Evolutionary conservation across 2,113 vertebrate genomes (phyloP).

Genomic region (Blennius ocellaris): DNA sequence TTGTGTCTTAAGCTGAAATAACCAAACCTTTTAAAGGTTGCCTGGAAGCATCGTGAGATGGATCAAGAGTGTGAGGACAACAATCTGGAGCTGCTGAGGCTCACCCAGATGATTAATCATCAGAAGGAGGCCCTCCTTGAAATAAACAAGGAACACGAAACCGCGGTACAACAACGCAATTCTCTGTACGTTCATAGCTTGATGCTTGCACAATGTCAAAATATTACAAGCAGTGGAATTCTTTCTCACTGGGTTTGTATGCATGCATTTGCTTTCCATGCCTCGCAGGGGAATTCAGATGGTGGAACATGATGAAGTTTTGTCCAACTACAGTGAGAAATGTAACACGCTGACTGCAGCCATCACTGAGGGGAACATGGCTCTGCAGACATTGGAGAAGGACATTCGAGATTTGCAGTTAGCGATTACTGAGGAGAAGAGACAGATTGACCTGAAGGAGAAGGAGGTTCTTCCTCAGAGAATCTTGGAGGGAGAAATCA

Average conservation of each 20-base stretch:
- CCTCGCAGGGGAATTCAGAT: constrained; percentile 86
- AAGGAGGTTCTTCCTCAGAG: constrained; percentile 79
- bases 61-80: constrained; percentile 83
- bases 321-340: constrained; percentile 88
- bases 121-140: constrained; percentile 84
- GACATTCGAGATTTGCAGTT: constrained; percentile 86
- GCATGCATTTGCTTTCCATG: not conserved
- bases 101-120: constrained; percentile 77
- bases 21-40: constrained; percentile 52
- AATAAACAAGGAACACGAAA: constrained; percentile 81
- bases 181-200: constrained; percentile 76
- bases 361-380: constrained; percentile 80
- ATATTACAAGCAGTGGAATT: not conserved
- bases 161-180: constrained; percentile 82
- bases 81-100: constrained; percentile 79
- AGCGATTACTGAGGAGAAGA: constrained; percentile 84
- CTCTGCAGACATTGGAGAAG: constrained; percentile 86
- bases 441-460: constrained; percentile 79
- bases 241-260: not conserved
- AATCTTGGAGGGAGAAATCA: constrained; percentile 82
- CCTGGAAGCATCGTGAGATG: constrained; percentile 75
- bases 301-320: constrained; percentile 89
- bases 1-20: too few species aligned
- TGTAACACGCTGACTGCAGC: constrained; percentile 85
- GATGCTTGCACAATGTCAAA: not conserved